phyloP scores from a whole-genome alignment of 2,113 vertebrate species.

The Pyxicephalus adspersus region DNA sequence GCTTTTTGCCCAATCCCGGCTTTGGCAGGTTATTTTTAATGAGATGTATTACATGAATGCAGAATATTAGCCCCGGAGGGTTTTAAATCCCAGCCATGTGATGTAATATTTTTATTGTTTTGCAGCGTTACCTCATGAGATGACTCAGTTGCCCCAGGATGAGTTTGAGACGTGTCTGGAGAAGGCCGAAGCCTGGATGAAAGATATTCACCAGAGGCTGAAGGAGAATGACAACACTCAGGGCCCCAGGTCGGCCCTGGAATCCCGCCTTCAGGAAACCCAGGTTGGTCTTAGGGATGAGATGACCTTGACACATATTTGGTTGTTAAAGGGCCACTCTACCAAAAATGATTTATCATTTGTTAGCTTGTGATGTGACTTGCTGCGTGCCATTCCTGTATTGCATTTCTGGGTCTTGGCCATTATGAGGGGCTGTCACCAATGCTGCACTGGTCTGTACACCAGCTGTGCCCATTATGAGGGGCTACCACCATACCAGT shows the following conservation, averaged over 20 bases:
- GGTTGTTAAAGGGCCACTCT: background rate
- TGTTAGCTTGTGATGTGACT: too few relatives aligned
- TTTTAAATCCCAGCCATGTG: background rate
- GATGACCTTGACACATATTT: background rate
- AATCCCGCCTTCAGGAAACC: constrained; percentile 86
- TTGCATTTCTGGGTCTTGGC: too few relatives aligned
- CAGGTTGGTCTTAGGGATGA: constrained; percentile 74
- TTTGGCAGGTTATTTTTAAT: background rate
- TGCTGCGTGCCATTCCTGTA: too few relatives aligned
- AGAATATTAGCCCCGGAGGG: background rate
- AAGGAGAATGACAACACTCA: constrained; percentile 86
- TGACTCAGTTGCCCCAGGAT: constrained; percentile 87
- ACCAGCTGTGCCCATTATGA: too few relatives aligned
- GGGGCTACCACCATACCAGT: too few relatives aligned
- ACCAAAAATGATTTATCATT: too few relatives aligned
- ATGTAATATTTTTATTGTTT: background rate
- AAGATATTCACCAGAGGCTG: constrained; percentile 80
- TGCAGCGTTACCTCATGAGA: constrained; percentile 69
- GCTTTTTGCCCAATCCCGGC: background rate
- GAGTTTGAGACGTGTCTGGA: constrained; percentile 82
- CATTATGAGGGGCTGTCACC: too few relatives aligned
- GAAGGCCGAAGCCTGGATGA: constrained; percentile 87
- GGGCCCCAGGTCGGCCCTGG: constrained; percentile 84
- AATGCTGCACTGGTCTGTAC: too few relatives aligned
- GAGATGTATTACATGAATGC: background rate